A percentile compares a stretch with the other conserved stretches of the same genome.
These are phyloP conservation scores for Trachops cirrhosus DNA, from an alignment of 2,797 vertebrate genomes.

Conservation along the genomic window DNA sequence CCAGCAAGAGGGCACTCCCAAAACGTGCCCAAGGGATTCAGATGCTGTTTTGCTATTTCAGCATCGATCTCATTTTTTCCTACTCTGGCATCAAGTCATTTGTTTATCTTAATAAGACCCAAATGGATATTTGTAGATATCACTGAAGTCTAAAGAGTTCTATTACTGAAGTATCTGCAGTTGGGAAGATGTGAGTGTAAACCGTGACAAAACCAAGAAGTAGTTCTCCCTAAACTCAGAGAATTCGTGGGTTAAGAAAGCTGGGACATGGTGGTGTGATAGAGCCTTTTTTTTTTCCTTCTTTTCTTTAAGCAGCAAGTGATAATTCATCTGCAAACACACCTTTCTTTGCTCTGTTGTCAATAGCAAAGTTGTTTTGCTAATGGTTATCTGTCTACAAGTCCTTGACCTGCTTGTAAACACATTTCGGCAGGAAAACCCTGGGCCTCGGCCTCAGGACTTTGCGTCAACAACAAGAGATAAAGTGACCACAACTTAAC, in stretches of 20 bases:
- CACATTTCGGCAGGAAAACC: conserved; percentile 93
- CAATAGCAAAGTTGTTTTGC: conserved; percentile 91
- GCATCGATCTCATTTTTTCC: background rate
- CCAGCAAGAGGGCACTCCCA: conserved; percentile 13
- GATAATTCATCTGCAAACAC: conserved; percentile 81
- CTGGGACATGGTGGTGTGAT: conserved; percentile 53
- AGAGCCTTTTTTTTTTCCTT: background rate
- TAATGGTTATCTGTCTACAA: conserved; percentile 97
- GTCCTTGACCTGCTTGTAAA: conserved; percentile 99
- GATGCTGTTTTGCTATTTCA: conserved; percentile 12
- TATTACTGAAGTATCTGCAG: background rate
- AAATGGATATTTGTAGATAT: background rate
- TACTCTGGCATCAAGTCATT: background rate
- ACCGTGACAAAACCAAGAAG: background rate
- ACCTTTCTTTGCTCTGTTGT: conserved; percentile 82
- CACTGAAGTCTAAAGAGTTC: conserved; percentile 30
- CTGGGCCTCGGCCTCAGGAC: conserved; percentile 88
- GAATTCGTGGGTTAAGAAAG: conserved; percentile 39
- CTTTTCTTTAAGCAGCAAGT: conserved; percentile 66
- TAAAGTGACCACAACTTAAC: conserved; percentile 95
- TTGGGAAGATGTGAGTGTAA: background rate
- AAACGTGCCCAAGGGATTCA: conserved; percentile 60
- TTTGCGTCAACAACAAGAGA: conserved; percentile 95
- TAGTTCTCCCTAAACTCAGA: background rate
- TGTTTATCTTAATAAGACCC: conserved; percentile 51